Evolutionary conservation across 2,113 vertebrate genomes (phyloP), one percentile per base, ranked within the genome.

Genomic region (Stictonetta naevosa): DNA sequence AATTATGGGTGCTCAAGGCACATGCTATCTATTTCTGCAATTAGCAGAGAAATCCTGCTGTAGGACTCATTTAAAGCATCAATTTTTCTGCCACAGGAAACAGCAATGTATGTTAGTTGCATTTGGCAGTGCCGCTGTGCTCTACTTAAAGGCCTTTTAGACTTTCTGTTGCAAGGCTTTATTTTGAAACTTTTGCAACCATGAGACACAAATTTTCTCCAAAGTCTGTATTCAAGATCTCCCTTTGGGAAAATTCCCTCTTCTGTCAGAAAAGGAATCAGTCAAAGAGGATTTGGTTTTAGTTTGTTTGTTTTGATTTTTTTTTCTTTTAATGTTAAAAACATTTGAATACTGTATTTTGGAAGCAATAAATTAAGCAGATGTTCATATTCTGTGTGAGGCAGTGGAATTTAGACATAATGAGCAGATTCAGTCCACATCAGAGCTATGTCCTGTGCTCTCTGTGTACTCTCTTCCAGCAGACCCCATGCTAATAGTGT

Each of bases 1-100:
- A 97, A 96, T 96, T 97, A 95, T 95, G 83, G 50, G 72, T 95
- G 80, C 55, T 95, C 76, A 93, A 95, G 93, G 92, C 92, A 66
- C 82, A 95, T 48, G 31, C 68, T 97, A 96, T 96, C 94, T 97
- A 95, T 96, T 97, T 96, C 84, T 95, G 82, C 96, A 97, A 97
- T 98, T 96, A 97, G 71, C 7, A 83, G 86, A 96, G 85, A 97
- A 88, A 77, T 81, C n/a, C 52, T 86, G 33, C 93, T 94, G 86
- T 92, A 97, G 90, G 56, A 96, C 91, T 97, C 66, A 91, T 95
- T 97, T 97, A 83, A 94, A 97, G 78, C 73, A 96, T 85, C 79
- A 89, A 40, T 92, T 96, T 97, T 90, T 75, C 72, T 88, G 76
- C 73, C 90, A 93, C 25, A 80, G 73, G 67, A 95, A 94, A 52